These are phyloP conservation scores for Miniopterus natalensis DNA, from an alignment of 2,113 vertebrate genomes.

Conservation along the genomic window DNA sequence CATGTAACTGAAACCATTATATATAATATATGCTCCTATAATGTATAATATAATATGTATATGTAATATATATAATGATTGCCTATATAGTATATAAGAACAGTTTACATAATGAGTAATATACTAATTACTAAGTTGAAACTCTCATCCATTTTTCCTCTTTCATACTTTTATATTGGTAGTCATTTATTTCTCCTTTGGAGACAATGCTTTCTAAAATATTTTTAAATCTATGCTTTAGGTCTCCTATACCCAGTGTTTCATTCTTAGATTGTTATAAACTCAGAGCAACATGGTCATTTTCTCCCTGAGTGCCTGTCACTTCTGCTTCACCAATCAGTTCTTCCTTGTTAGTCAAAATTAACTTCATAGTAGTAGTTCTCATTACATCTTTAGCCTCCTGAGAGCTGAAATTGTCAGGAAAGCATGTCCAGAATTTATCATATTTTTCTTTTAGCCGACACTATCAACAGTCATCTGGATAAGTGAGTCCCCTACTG, in stretches of 20 bases:
- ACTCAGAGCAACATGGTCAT: slow-evolving; percentile 34
- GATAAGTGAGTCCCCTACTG: neutral
- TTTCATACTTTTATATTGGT: neutral
- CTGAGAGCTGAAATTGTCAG: slow-evolving; percentile 57
- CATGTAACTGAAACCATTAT: neutral
- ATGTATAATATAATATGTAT: neutral
- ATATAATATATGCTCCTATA: neutral
- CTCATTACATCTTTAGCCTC: slow-evolving; percentile 18
- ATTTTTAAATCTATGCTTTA: neutral
- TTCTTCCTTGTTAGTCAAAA: slow-evolving; percentile 68
- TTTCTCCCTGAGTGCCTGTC: slow-evolving; percentile 41
- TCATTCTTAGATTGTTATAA: slow-evolving; percentile 10
- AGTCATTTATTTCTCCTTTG: neutral
- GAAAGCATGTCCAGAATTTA: slow-evolving; percentile 13
- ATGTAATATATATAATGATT: neutral
- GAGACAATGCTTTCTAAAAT: slow-evolving; percentile 10
- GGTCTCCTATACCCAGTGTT: neutral
- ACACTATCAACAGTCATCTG: neutral
- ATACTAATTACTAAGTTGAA: slow-evolving; percentile 24
- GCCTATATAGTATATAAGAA: neutral
- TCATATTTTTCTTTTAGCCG: slow-evolving; percentile 40
- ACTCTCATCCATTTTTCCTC: neutral
- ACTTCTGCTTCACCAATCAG: slow-evolving; percentile 57
- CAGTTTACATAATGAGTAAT: neutral
- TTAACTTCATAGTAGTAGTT: slow-evolving; percentile 55